Percentiles rank a stretch among this genome's conserved stretches.
phyloP scores from a whole-genome alignment of 2,797 vertebrate species.

The Loris lydekkerianus region DNA sequence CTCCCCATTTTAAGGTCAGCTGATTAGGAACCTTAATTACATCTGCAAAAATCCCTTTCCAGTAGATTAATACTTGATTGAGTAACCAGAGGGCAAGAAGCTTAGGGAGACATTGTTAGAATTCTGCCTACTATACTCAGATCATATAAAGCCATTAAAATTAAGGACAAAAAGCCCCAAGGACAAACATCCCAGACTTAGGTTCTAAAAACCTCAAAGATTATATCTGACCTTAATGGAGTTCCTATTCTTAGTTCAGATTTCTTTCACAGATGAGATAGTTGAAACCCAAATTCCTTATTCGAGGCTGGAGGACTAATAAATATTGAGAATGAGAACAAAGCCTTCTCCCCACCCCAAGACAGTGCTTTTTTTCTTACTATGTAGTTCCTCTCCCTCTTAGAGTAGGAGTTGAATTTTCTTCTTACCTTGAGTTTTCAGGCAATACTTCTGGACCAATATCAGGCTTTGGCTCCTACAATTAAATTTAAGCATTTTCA shows the following conservation, averaged over 20 bases:
- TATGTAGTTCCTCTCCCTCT: background rate
- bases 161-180: background rate
- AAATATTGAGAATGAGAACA: background rate
- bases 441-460: too few relatives aligned
- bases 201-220: background rate
- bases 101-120: background rate
- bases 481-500: background rate
- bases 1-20: background rate
- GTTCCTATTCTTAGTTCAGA: background rate
- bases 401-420: background rate
- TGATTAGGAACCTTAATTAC: background rate
- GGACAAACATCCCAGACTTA: background rate
- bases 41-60: background rate
- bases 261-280: background rate
- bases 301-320: background rate
- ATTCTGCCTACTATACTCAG: background rate
- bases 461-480: background rate
- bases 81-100: background rate
- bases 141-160: background rate
- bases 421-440: background rate
- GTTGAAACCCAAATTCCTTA: background rate
- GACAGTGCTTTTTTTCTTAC: background rate
- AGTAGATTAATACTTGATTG: background rate
- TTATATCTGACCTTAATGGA: background rate
- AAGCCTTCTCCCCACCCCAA: background rate